Evolutionary conservation across 92 coral and sea anemone genomes (phyloP), one percentile per base, ranked within the genome.

Genomic region (Diadumene lineata): DNA sequence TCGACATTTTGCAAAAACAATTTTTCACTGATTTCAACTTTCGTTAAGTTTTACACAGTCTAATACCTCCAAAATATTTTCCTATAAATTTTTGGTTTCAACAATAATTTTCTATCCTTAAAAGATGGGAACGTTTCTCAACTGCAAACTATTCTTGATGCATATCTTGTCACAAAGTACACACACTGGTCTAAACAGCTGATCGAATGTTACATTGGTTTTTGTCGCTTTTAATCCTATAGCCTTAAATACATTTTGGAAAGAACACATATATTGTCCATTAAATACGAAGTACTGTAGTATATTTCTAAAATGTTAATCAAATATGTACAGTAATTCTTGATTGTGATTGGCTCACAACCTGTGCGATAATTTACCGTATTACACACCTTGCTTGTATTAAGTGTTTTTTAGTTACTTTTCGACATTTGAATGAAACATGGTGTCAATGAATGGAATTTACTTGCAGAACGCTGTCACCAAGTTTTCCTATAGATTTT

Each of bases 241-340:
- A 43, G 31, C 50, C 75, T 32, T 56, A 67, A 78, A 78, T 78
- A 64, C 82, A 34, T 57, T 24, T 67, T 56, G 17, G n/a, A 56
- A 18, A 55, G 48, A 4, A 38, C 48, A 38, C n/a, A 13, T 38
- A 38, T 38, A 68, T 56, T 28, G 57, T 68, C 56, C 30, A 34
- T 32, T 13, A 38, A 28, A 43, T 23, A 34, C 56, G 82, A 67
- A 78, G 56, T 61, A 67, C 9, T 87, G 69, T 22, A 68, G 56
- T 50, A 50, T 38, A 4, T 38, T 38, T 13, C 31, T 46, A 74
- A 87, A 87, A 87, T 79, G 78, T 79, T 79, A 87, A 68, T 78
- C 74, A 87, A 87, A 87, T 60, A 86, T 50, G 75, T 61, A 29
- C 68, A 46, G 58, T 72, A 57, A 68, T 55, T 25, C 50, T 27